Evolutionary conservation across 1,140 invertebrate genomes (phyloP).

Genomic region (Pentalonia nigronervosa): DNA sequence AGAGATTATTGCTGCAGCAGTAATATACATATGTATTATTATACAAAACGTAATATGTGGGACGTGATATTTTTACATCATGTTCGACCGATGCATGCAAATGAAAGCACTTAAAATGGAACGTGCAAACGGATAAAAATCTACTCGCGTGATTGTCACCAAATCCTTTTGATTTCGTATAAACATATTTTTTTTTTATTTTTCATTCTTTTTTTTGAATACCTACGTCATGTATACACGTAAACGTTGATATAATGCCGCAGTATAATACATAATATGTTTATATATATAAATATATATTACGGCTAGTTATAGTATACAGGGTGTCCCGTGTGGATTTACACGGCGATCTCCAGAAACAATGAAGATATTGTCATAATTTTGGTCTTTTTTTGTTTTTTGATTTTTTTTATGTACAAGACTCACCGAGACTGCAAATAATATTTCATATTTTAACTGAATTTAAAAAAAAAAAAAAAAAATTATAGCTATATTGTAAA

Average conservation of each 20-base stretch:
- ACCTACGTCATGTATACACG: background rate
- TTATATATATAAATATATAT: too few relatives aligned
- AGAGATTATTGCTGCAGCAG: background rate
- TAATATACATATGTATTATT: background rate
- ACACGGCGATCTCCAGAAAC: too few relatives aligned
- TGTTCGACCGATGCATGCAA: background rate
- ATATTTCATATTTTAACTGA: too few relatives aligned
- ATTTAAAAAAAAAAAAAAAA: too few relatives aligned
- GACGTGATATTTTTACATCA: conserved; percentile 8
- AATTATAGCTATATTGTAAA: too few relatives aligned
- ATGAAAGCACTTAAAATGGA: conserved; percentile 5
- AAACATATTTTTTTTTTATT: background rate
- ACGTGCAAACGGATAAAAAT: background rate
- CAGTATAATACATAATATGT: background rate
- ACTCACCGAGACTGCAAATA: too few relatives aligned
- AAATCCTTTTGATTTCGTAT: background rate
- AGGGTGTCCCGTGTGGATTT: too few relatives aligned
- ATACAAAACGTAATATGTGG: background rate
- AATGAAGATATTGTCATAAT: too few relatives aligned
- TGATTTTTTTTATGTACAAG: too few relatives aligned
- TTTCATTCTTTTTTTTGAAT: background rate
- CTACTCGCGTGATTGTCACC: background rate
- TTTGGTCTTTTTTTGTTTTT: too few relatives aligned
- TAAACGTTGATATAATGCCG: too few relatives aligned
- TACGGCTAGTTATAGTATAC: too few relatives aligned